phyloP scores from a whole-genome alignment of 2,888 invertebrate genomes.

The Pterostichus madidus region DNA sequence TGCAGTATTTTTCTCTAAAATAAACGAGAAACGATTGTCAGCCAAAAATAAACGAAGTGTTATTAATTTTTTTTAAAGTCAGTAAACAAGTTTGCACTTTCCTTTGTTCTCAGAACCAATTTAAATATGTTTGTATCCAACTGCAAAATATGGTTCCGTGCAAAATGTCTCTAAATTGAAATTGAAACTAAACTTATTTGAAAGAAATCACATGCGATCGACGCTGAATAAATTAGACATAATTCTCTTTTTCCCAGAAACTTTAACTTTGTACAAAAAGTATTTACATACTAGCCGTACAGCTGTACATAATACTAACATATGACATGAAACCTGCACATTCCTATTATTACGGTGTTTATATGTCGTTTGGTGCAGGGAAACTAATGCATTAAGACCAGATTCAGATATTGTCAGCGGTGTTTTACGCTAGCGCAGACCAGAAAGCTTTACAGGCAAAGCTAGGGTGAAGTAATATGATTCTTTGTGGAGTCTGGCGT shows the following conservation, averaged over 20 bases:
- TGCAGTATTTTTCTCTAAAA: too few species aligned
- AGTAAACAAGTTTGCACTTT: too few species aligned
- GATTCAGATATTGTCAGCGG: not conserved
- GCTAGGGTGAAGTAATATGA: not conserved
- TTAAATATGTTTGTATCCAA: not conserved
- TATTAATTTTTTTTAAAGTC: too few species aligned
- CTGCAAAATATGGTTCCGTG: too few species aligned
- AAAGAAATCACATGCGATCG: conserved; percentile 9
- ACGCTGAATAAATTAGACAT: conserved; percentile 1
- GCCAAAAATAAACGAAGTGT: too few species aligned
- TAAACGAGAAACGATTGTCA: too few species aligned
- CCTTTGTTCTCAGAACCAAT: too few species aligned
- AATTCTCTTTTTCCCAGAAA: conserved; percentile 11
- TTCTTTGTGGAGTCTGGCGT: not conserved
- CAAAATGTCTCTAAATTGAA: too few species aligned
- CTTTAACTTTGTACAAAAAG: not conserved
- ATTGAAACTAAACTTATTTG: conserved; percentile 1
- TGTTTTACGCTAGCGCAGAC: not conserved
- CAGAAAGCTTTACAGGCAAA: not conserved
- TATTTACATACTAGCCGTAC: conserved; percentile 1
- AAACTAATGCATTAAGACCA: conserved; percentile 17
- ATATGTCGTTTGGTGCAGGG: not conserved
- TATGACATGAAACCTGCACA: conserved; percentile 36
- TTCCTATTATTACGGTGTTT: conserved; percentile 44
- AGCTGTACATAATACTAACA: not conserved